These are phyloP conservation scores for Macrocentrus cingulum DNA, from an alignment of 1,140 invertebrate genomes.

Conservation along the genomic window DNA sequence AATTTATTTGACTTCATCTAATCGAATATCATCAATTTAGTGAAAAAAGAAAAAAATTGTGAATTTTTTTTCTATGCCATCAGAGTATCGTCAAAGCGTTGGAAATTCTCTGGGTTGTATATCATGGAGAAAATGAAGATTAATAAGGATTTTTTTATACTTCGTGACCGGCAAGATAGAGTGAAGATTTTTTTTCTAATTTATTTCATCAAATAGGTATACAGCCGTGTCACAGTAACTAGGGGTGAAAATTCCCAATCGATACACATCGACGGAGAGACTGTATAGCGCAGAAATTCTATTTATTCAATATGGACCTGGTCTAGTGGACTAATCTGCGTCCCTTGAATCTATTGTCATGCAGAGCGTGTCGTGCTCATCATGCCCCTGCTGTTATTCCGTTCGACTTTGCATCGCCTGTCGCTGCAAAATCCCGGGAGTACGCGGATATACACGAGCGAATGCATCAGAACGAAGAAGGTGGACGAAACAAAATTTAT, in stretches of 20 bases:
- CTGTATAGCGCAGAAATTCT: neutral
- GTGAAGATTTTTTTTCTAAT: no score
- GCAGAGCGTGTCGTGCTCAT: neutral
- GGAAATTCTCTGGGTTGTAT: no score
- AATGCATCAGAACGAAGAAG: neutral
- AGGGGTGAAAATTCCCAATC: neutral
- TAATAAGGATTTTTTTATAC: no score
- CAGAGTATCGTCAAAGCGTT: no score
- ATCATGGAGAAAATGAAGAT: no score
- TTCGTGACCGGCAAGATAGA: no score
- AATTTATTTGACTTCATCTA: no score
- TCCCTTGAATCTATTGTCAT: conserved; percentile 2
- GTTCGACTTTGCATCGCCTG: conserved; percentile 3
- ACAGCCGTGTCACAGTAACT: no score
- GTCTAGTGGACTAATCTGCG: neutral
- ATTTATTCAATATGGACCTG: neutral
- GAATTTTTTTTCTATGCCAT: no score
- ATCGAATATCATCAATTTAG: no score
- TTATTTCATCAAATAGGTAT: no score
- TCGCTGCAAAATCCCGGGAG: neutral
- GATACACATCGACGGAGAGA: neutral
- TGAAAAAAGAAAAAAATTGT: no score
- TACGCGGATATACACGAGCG: neutral
- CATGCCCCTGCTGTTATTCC: neutral
- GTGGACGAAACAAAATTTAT: neutral